Evolutionary conservation across 2,797 vertebrate genomes (phyloP).

Genomic region (Hypotaenidia philippensis): DNA sequence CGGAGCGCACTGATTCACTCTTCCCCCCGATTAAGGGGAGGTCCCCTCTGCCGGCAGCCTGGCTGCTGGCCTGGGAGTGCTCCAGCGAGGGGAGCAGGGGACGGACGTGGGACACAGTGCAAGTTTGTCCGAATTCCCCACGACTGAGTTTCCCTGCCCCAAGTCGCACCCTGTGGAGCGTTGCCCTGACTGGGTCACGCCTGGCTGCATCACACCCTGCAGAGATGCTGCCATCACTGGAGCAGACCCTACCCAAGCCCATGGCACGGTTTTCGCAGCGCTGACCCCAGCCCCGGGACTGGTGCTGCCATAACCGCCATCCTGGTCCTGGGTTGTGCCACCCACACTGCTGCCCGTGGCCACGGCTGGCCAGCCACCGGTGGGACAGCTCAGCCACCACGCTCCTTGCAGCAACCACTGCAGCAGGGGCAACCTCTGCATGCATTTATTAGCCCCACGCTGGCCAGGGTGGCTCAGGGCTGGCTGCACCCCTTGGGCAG

Average conservation of each 20-base stretch:
- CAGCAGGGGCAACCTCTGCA: neutral
- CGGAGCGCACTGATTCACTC: neutral
- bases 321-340: neutral
- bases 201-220: neutral
- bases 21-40: neutral
- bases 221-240: accelerated
- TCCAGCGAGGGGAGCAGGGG: neutral
- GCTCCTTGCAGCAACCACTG: accelerated
- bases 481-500: neutral
- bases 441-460: neutral
- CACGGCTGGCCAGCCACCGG: neutral
- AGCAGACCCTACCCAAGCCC: neutral
- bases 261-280: accelerated
- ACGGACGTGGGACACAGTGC: accelerated
- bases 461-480: neutral
- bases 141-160: neutral
- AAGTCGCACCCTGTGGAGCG: neutral
- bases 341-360: neutral
- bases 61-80: neutral
- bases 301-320: neutral
- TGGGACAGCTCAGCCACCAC: accelerated
- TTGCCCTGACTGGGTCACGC: neutral
- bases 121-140: neutral
- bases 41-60: neutral
- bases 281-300: too few relatives aligned